Conservation (phyloP, 2,888 invertebrate genomes). For the Metalampra italica region DNA sequence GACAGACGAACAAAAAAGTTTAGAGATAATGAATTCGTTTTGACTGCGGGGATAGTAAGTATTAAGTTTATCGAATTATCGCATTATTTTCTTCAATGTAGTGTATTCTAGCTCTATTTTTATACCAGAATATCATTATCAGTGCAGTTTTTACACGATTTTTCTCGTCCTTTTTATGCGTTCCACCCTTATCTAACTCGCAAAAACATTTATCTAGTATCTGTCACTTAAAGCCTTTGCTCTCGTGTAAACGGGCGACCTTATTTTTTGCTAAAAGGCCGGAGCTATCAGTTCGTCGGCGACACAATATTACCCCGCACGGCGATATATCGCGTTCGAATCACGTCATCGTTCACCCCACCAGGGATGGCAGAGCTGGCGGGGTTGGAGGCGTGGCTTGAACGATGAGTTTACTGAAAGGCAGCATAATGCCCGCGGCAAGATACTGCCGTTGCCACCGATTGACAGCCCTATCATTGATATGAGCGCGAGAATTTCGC, state of each 20-base stretch:
- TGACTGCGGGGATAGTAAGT: too few relatives aligned
- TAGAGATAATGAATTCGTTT: too few relatives aligned
- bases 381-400: constrained; percentile 33
- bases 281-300: constrained; percentile 65
- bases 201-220: constrained; percentile 75
- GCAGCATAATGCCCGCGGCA: constrained; percentile 41
- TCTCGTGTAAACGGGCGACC: constrained; percentile 72
- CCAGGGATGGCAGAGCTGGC: constrained; percentile 9
- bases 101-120: neutral
- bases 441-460: constrained; percentile 30
- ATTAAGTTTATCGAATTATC: too few relatives aligned
- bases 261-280: constrained; percentile 72
- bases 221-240: constrained; percentile 74
- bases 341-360: constrained; percentile 67
- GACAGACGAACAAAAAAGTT: too few relatives aligned
- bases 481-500: constrained; percentile 17
- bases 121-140: neutral
- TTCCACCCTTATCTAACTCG: constrained; percentile 58
- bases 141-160: constrained; percentile 40
- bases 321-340: constrained; percentile 67
- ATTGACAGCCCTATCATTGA: constrained; percentile 24
- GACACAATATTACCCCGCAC: constrained; percentile 70
- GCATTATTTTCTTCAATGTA: too few relatives aligned
- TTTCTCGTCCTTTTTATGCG: constrained; percentile 49
- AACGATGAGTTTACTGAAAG: constrained; percentile 49